Conservation (phyloP, 2,113 vertebrate species). For the Proterorhinus semilunaris region DNA sequence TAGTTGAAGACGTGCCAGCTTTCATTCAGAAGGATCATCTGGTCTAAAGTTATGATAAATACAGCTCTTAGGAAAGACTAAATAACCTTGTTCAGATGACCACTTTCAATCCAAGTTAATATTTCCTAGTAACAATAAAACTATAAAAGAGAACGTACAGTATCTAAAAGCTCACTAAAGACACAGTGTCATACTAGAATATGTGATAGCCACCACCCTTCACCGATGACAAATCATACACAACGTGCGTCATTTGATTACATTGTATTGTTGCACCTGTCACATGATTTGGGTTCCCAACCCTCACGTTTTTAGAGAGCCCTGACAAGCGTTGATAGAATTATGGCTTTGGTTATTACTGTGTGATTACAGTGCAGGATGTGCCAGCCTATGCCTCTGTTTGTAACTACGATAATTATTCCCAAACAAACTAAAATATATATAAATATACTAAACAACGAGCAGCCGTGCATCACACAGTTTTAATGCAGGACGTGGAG, state of each 20-base stretch:
- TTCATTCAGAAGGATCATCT: too few relatives aligned
- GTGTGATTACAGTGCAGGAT: slow-evolving; percentile 47
- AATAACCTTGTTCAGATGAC: too few relatives aligned
- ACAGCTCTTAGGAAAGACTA: too few relatives aligned
- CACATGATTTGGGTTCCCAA: slow-evolving; percentile 25
- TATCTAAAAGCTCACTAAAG: neutral
- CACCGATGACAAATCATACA: slow-evolving; percentile 24
- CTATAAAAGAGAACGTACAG: neutral
- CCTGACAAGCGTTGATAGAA: slow-evolving; percentile 38
- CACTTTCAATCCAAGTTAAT: neutral
- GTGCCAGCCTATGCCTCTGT: slow-evolving; percentile 16
- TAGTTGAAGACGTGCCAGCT: too few relatives aligned
- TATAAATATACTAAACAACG: neutral
- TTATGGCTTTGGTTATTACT: slow-evolving; percentile 40
- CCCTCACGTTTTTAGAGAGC: slow-evolving; percentile 41
- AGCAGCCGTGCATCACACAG: too few relatives aligned
- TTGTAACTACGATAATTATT: slow-evolving; percentile 36
- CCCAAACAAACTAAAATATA: slow-evolving; percentile 35
- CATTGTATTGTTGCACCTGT: slow-evolving; percentile 34
- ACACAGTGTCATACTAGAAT: slow-evolving; percentile 16
- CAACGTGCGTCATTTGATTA: slow-evolving; percentile 40
- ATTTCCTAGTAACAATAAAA: neutral
- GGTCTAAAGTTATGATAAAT: too few relatives aligned
- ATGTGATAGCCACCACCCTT: slow-evolving; percentile 21
- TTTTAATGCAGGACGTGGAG: too few relatives aligned